phyloP scores from a whole-genome alignment of 92 coral and sea anemone genomes.

The Diadumene lineata region DNA sequence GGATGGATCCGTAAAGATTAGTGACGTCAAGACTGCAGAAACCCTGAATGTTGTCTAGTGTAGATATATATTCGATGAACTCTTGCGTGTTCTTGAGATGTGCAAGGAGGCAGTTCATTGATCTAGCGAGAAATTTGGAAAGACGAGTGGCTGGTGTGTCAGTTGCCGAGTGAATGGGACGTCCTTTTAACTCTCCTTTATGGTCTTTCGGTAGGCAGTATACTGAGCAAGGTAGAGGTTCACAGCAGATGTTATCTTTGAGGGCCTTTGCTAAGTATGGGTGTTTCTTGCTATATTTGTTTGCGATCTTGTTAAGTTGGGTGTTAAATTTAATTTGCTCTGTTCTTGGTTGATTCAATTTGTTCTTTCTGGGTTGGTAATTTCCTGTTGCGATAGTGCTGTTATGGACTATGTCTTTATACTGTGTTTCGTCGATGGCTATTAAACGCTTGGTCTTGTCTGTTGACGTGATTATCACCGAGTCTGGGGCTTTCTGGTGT shows the following conservation, averaged over 20 bases:
- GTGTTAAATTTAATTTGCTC: constrained; percentile 46
- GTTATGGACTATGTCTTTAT: constrained; percentile 38
- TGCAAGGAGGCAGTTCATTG: constrained; percentile 27
- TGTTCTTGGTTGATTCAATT: constrained; percentile 48
- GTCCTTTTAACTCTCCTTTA: constrained; percentile 53
- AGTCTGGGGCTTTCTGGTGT: constrained; percentile 29
- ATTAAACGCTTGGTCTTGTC: constrained; percentile 58
- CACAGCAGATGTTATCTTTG: constrained; percentile 44
- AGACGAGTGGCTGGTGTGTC: constrained; percentile 50
- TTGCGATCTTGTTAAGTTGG: constrained; percentile 44
- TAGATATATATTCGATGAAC: constrained; percentile 31
- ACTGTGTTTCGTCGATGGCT: constrained; percentile 44
- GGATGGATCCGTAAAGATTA: constrained; percentile 53
- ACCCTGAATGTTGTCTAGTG: constrained; percentile 21
- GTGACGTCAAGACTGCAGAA: constrained; percentile 48
- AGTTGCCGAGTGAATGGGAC: constrained; percentile 63
- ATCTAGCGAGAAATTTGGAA: constrained; percentile 44
- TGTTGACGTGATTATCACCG: constrained; percentile 37
- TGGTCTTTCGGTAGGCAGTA: constrained; percentile 61
- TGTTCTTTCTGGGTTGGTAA: constrained; percentile 28
- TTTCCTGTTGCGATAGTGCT: constrained; percentile 51
- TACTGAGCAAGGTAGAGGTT: constrained; percentile 49
- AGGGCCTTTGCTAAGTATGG: constrained; percentile 37
- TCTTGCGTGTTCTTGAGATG: constrained; percentile 44
- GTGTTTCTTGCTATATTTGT: constrained; percentile 32